Evolutionary conservation across 1,140 invertebrate species (phyloP).

Genomic region (Drosophila hydei): DNA sequence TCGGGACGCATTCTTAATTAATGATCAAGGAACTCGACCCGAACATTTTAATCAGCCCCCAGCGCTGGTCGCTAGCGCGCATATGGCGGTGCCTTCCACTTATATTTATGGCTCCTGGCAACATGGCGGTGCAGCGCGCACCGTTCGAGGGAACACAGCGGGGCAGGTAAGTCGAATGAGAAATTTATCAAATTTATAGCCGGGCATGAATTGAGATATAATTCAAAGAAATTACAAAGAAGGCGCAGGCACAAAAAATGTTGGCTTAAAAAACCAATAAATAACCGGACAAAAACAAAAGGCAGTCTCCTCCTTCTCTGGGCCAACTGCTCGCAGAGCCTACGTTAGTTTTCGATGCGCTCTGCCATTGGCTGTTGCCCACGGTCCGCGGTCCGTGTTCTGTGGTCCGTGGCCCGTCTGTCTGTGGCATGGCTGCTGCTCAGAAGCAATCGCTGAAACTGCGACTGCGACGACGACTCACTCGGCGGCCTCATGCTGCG

Average conservation of each 20-base stretch:
- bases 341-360: slow-evolving; percentile 12
- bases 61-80: slow-evolving; percentile 2
- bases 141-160: slow-evolving; percentile 49
- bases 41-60: slow-evolving; percentile 75
- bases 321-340: slow-evolving; percentile 23
- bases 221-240: slow-evolving; percentile 76
- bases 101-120: slow-evolving; percentile 64
- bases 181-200: slow-evolving; percentile 79
- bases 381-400: background rate
- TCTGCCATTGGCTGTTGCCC: slow-evolving; percentile 52
- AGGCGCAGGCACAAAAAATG: slow-evolving; percentile 59
- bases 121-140: slow-evolving; percentile 41
- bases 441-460: slow-evolving; percentile 25
- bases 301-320: slow-evolving; percentile 13
- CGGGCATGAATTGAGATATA: slow-evolving; percentile 77
- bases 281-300: slow-evolving; percentile 62
- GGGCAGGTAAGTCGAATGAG: slow-evolving; percentile 71
- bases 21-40: slow-evolving; percentile 63
- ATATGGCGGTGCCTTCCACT: slow-evolving; percentile 55
- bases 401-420: slow-evolving; percentile 11
- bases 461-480: slow-evolving; percentile 25
- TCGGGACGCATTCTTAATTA: slow-evolving; percentile 59
- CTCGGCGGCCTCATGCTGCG: slow-evolving; percentile 66
- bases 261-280: slow-evolving; percentile 73
- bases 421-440: slow-evolving; percentile 36